A percentile compares a stretch with the other conserved stretches of the same genome.
These are phyloP conservation scores for Psittacula echo DNA, from an alignment of 2,797 vertebrate genomes.

Conservation along the genomic window DNA sequence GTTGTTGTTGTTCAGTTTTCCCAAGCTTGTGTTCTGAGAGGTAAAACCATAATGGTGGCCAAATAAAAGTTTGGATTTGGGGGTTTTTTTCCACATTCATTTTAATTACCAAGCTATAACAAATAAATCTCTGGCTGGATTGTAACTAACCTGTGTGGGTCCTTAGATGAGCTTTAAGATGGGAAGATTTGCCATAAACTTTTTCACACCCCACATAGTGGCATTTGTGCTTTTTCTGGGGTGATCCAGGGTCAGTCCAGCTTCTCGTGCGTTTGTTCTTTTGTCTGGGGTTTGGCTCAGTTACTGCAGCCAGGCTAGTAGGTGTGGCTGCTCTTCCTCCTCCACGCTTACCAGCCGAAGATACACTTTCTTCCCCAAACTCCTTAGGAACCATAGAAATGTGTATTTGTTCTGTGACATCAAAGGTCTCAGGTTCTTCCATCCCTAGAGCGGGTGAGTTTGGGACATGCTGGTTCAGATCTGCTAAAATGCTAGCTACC, in stretches of 20 bases:
- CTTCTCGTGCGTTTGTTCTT: constrained; percentile 90
- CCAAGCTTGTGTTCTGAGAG: constrained; percentile 12
- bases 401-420: constrained; percentile 75
- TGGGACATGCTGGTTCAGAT: constrained; percentile 95
- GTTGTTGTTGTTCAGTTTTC: constrained; percentile 23
- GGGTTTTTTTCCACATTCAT: not conserved
- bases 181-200: constrained; percentile 99
- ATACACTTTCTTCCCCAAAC: constrained; percentile 72
- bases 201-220: constrained; percentile 98
- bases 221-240: constrained; percentile 99
- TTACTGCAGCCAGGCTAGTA: constrained; percentile 79
- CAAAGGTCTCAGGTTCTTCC: constrained; percentile 61
- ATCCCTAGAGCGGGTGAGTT: constrained; percentile 68
- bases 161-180: constrained; percentile 99
- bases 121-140: constrained; percentile 53
- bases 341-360: constrained; percentile 65
- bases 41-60: constrained; percentile 30
- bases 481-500: constrained; percentile 95
- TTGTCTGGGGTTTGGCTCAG: constrained; percentile 91
- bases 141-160: constrained; percentile 98
- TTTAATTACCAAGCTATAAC: constrained; percentile 62
- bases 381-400: constrained; percentile 74
- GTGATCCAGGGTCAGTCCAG: constrained; percentile 89
- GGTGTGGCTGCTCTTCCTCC: constrained; percentile 94
- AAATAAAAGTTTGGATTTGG: constrained; percentile 24